These are phyloP conservation scores for Bergia sp. DNA, from an alignment of 92 coral and sea anemone species.

Conservation along the genomic window DNA sequence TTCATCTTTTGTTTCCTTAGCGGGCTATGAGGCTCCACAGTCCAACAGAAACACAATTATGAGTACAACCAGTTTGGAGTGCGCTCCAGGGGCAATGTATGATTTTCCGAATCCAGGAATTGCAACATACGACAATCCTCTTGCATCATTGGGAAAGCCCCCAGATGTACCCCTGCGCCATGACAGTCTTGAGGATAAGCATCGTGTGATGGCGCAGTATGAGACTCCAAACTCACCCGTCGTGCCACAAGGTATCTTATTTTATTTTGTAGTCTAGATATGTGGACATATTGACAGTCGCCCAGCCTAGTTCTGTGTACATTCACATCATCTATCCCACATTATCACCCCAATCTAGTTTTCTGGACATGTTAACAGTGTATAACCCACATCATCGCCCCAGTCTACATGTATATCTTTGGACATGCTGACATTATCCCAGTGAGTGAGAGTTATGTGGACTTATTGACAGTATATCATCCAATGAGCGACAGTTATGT, in stretches of 20 bases:
- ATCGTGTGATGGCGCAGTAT: constrained; percentile 4
- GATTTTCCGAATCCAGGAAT: constrained; percentile 58
- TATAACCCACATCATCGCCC: not conserved
- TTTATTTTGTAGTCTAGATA: not conserved
- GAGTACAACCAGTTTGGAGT: constrained; percentile 62
- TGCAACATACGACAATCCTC: constrained; percentile 83
- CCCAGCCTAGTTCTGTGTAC: too few species aligned
- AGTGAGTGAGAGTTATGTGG: too few species aligned
- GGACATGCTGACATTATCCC: too few species aligned
- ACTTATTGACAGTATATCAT: too few species aligned
- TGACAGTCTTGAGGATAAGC: constrained; percentile 66
- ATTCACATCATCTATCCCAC: too few species aligned
- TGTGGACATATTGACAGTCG: not conserved
- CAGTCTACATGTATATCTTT: too few species aligned
- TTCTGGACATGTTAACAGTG: not conserved
- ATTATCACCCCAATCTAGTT: too few species aligned
- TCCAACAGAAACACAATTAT: constrained; percentile 50
- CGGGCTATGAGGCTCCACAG: constrained; percentile 24
- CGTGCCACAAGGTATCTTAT: constrained; percentile 5
- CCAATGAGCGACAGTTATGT: too few species aligned
- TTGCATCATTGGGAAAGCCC: constrained; percentile 55
- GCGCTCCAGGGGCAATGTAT: constrained; percentile 87
- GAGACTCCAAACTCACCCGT: constrained; percentile 28
- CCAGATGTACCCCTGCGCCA: constrained; percentile 62
- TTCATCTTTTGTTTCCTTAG: not conserved